A percentile compares a stretch with the other conserved stretches of the same genome.
Evolutionary conservation across 2,888 invertebrate genomes (phyloP).

Genomic region (Andrena hattorfiana): DNA sequence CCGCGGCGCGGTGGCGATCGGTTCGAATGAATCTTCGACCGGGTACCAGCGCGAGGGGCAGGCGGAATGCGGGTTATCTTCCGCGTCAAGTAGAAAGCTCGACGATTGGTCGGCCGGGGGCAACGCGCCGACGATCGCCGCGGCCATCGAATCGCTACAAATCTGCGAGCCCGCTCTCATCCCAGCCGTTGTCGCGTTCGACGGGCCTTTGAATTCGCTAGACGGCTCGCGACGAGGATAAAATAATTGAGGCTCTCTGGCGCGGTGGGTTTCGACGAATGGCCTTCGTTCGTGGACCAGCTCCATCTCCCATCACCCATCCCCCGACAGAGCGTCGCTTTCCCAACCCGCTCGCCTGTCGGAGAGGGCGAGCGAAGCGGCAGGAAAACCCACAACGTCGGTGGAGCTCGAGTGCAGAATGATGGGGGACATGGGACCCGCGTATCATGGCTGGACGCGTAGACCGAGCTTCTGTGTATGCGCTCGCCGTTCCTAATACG

Average conservation of each 20-base stretch:
- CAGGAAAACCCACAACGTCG: conserved; percentile 47
- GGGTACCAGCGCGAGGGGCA: conserved; percentile 3
- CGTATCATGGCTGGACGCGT: background rate
- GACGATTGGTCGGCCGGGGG: conserved; percentile 61
- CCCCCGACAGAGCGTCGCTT: background rate
- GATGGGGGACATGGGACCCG: background rate
- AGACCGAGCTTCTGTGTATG: conserved; percentile 14
- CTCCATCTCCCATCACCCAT: conserved; percentile 16
- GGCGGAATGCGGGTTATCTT: conserved; percentile 27
- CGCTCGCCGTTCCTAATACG: conserved; percentile 41
- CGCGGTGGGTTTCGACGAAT: conserved; percentile 42
- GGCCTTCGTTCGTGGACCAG: conserved; percentile 15
- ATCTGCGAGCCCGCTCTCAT: conserved; percentile 23
- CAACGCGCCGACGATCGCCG: conserved; percentile 20
- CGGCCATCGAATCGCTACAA: conserved; percentile 27
- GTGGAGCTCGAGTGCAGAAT: conserved; percentile 16
- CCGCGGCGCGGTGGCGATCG: background rate
- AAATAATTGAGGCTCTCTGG: conserved; percentile 52
- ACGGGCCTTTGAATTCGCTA: conserved; percentile 39
- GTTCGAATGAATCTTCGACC: background rate
- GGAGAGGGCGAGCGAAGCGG: conserved; percentile 14
- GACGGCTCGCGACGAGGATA: conserved; percentile 21
- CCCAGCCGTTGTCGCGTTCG: conserved; percentile 33
- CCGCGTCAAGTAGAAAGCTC: conserved; percentile 66
- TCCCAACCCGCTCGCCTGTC: conserved; percentile 2